These are phyloP conservation scores for Bhutanitis thaidina DNA, from an alignment of 2,888 invertebrate species.

Conservation along the genomic window DNA sequence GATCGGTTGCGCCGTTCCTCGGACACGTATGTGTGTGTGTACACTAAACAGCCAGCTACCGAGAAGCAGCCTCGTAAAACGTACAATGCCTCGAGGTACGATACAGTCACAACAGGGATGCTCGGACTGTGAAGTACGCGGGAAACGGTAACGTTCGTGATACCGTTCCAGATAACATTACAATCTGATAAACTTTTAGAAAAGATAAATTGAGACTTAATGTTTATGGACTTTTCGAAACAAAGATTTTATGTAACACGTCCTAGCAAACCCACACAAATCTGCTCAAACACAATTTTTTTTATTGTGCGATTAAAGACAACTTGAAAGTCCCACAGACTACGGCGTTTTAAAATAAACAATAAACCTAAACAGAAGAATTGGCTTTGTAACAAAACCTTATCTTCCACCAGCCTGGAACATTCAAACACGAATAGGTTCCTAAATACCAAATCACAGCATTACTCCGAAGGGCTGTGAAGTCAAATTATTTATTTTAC, in stretches of 20 bases:
- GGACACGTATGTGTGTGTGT: conserved; percentile 1
- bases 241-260: too few species aligned
- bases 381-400: background rate
- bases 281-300: too few species aligned
- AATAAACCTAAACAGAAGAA: background rate
- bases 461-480: conserved; percentile 52
- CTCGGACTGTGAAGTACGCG: background rate
- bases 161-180: too few species aligned
- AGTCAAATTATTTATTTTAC: conserved; percentile 66
- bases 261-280: too few species aligned
- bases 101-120: background rate
- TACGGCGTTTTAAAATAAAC: background rate
- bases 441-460: conserved; percentile 31
- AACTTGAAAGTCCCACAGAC: background rate
- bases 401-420: background rate
- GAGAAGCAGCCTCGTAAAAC: conserved; percentile 12
- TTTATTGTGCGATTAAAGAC: too few species aligned
- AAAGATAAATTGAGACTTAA: too few species aligned
- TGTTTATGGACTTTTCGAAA: too few species aligned
- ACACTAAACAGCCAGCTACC: conserved; percentile 1
- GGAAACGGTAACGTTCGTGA: too few species aligned
- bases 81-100: conserved; percentile 1
- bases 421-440: conserved; percentile 23
- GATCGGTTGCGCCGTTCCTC: conserved; percentile 26
- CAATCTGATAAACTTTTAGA: too few species aligned